These are phyloP conservation scores for Alethe diademata DNA, from an alignment of 2,113 vertebrate species.

Conservation along the genomic window DNA sequence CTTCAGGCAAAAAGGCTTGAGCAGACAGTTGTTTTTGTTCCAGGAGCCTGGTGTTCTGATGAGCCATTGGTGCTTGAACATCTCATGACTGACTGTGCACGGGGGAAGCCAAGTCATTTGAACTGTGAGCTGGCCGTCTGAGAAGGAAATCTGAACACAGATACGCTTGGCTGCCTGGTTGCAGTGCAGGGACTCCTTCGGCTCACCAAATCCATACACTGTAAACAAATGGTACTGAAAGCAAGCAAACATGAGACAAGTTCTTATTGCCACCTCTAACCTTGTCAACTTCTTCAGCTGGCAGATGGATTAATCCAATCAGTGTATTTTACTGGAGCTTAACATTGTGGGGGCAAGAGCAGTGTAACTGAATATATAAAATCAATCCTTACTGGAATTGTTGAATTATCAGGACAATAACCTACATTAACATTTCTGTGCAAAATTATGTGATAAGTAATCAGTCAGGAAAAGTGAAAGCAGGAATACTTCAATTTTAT, in stretches of 20 bases:
- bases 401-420: conserved; percentile 26
- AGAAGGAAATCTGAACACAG: neutral
- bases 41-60: neutral
- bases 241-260: rapidly evolving
- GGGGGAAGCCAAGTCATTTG: neutral
- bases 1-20: neutral
- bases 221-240: neutral
- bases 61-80: neutral
- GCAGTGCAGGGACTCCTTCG: neutral
- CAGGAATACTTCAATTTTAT: neutral
- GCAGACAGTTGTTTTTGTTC: neutral
- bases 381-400: conserved; percentile 2
- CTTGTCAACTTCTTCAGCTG: neutral
- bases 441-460: conserved; percentile 12
- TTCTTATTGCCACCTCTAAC: neutral
- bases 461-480: neutral
- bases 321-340: neutral
- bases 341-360: neutral
- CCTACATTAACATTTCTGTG: neutral
- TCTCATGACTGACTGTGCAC: neutral
- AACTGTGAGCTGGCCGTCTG: neutral
- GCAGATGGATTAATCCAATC: neutral
- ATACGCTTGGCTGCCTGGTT: rapidly evolving
- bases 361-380: conserved; percentile 10
- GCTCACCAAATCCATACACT: neutral